A percentile compares a stretch with the other conserved stretches of the same genome.
phyloP scores from a whole-genome alignment of 1,140 invertebrate species.

The Brachionus sp. region DNA sequence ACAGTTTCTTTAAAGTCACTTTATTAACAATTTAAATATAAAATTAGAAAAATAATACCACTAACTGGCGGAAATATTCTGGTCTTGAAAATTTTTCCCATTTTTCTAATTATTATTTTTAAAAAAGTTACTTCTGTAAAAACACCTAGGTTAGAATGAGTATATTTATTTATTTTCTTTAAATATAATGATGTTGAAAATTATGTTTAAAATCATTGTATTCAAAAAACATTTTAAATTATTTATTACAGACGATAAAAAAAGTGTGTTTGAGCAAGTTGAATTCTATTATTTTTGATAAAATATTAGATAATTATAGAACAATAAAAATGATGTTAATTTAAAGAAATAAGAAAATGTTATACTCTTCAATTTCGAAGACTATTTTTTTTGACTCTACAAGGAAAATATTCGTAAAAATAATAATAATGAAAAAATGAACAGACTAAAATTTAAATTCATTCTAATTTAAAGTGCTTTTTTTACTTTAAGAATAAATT shows the following conservation, averaged over 20 bases:
- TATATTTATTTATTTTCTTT: not conserved
- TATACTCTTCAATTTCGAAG: no score
- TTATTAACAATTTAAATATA: not conserved
- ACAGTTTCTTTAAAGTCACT: not conserved
- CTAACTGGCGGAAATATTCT: conserved; percentile 6
- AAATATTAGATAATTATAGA: not conserved
- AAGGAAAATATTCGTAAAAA: no score
- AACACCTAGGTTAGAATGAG: not conserved
- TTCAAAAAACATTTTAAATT: not conserved
- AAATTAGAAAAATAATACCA: not conserved
- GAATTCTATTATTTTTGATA: not conserved
- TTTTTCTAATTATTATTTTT: not conserved
- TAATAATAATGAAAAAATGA: no score
- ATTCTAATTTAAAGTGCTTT: no score
- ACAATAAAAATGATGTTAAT: not conserved
- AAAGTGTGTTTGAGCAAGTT: not conserved
- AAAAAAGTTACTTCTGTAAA: not conserved
- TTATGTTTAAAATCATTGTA: not conserved
- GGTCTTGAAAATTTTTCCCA: not conserved
- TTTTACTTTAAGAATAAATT: no score
- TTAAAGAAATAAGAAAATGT: not conserved
- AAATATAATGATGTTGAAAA: not conserved
- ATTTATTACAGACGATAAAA: conserved; percentile 9
- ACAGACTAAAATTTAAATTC: no score
- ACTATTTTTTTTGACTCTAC: not conserved